These are phyloP conservation scores for Marasmarcha lunaedactyla DNA, from an alignment of 2,888 invertebrate genomes.

Conservation along the genomic window DNA sequence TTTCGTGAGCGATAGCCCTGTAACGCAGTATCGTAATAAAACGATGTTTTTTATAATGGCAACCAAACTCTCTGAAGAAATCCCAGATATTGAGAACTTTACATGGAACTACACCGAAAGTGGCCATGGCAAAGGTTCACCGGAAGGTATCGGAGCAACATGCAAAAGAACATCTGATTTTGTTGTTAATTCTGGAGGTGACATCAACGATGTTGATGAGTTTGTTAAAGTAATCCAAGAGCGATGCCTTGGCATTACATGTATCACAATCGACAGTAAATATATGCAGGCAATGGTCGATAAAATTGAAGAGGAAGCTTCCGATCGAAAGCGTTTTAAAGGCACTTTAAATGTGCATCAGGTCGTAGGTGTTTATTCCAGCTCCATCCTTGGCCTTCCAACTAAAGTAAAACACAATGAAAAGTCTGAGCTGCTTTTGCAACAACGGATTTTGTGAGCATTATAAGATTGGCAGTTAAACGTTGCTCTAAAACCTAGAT, in stretches of 20 bases:
- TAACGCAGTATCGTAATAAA: too few relatives aligned
- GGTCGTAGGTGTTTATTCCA: neutral
- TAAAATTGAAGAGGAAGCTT: too few relatives aligned
- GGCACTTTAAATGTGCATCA: neutral
- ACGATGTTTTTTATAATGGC: neutral
- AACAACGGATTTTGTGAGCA: neutral
- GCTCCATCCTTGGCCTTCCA: neutral
- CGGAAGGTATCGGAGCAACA: constrained; percentile 24
- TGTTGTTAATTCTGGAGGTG: too few relatives aligned
- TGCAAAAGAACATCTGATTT: constrained; percentile 22
- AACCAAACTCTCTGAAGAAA: neutral
- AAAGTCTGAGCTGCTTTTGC: neutral
- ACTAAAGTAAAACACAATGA: neutral
- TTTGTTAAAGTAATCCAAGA: neutral
- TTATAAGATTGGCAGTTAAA: constrained; percentile 5
- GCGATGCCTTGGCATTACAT: neutral
- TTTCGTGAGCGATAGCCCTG: too few relatives aligned
- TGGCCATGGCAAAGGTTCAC: constrained; percentile 21
- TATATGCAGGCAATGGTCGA: neutral
- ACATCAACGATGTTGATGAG: too few relatives aligned
- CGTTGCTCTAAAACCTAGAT: constrained; percentile 5
- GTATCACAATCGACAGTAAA: neutral
- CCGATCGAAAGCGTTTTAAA: neutral
- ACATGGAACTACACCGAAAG: constrained; percentile 5
- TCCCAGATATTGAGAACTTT: neutral